These are phyloP conservation scores for Lamprologus lemairii DNA, from an alignment of 2,113 vertebrate species.

Conservation along the genomic window DNA sequence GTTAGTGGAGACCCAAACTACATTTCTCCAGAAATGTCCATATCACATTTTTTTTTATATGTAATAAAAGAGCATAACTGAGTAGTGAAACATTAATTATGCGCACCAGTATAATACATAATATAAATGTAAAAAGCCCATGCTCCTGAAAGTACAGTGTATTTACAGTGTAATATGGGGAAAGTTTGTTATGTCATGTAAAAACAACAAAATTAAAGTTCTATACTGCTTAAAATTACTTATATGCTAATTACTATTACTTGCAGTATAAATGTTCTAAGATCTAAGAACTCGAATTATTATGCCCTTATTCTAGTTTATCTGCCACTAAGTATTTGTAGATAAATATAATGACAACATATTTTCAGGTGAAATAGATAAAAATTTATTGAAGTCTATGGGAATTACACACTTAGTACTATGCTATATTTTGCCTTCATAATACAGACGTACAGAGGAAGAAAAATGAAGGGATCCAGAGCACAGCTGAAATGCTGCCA, in stretches of 20 bases:
- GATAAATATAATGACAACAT: not conserved
- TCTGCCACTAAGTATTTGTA: not conserved
- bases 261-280: not conserved
- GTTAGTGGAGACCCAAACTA: not conserved
- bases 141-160: not conserved
- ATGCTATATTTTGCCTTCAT: not conserved
- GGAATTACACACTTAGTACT: not conserved
- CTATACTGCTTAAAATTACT: not conserved
- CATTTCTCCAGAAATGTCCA: not conserved
- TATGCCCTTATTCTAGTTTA: not conserved
- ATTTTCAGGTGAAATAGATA: not conserved
- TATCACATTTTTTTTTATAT: not conserved
- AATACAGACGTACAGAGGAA: not conserved
- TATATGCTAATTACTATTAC: not conserved
- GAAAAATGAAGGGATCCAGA: not conserved
- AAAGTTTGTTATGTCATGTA: not conserved
- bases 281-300: not conserved
- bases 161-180: not conserved
- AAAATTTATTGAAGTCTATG: not conserved
- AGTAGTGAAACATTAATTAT: not conserved
- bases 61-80: not conserved
- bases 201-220: not conserved
- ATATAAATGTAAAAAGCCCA: not conserved
- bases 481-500: not conserved
- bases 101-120: not conserved